Evolutionary conservation across 2,797 vertebrate species (phyloP), one percentile per base, ranked within the genome.

Genomic region (Leptodactylus fallax): DNA sequence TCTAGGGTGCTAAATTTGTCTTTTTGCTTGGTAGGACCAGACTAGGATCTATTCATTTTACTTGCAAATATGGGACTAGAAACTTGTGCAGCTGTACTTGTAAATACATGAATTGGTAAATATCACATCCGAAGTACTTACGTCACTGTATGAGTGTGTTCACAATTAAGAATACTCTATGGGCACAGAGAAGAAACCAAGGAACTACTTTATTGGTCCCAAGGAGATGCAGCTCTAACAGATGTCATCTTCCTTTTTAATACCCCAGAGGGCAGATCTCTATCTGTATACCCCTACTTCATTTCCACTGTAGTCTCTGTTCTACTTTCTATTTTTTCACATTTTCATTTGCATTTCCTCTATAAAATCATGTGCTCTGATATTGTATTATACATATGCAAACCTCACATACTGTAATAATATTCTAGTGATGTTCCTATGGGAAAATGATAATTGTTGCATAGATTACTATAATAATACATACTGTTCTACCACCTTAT

Each of bases 201-300:
- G 51, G 53, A 63, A 69, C 81, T 65, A 27, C 45, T 55, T 49
- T 82, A 82, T 69, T 83, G 81, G 65, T 71, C 81, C 65, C 63
- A 36, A 19, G 23, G 81, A 67, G 11, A 53, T 19, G 10, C 25
- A 8, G 23, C n/a, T 83, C 14, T 55, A 53, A 27, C 81, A 83
- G 63, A 69, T 83, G 81, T 53, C 11, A 83, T 83, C 81, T 55
- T 83, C 81, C 61, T 69, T n/a, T 71, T 36, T 17, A 49, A 71
- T n/a, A 11, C 51, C 51, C 65, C 17, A 27, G 51, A 67, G 81
- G 25, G 36, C 45, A n/a, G 3, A 21, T 55, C 49, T 56, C n/a
- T 71, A 53, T 7, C 49, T 49, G 36, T 36, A 17, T 36, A 53
- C n/a, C 23, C 51, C 77, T 4, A 36, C 77, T 36, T 79, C 23